Percentiles rank a stretch among this genome's conserved stretches.
Conservation (phyloP, 2,797 vertebrate genomes). For the Eurystomus glaucurus region DNA sequence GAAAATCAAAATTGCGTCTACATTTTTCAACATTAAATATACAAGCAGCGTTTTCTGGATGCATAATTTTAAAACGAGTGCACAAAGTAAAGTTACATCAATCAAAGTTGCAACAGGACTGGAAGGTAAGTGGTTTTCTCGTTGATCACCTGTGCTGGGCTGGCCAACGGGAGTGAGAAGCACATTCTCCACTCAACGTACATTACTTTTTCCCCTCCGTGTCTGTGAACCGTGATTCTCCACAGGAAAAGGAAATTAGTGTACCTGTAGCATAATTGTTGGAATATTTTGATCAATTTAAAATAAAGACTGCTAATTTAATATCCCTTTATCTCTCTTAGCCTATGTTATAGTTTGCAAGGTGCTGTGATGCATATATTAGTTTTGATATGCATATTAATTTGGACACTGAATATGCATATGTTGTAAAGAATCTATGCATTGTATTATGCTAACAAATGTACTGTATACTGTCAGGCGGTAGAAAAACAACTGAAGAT, state of each 20-base stretch:
- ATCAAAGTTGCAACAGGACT: neutral
- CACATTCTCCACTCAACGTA: neutral
- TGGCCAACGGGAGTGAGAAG: neutral
- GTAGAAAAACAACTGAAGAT: conserved; percentile 79
- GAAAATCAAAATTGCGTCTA: neutral
- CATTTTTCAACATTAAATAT: neutral
- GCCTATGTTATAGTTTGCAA: conserved; percentile 12
- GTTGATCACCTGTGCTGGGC: neutral
- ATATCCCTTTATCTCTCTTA: conserved; percentile 16
- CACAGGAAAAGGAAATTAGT: conserved; percentile 18
- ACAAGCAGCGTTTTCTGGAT: neutral
- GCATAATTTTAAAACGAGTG: fast-evolving
- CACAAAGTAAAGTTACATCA: neutral
- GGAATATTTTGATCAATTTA: conserved; percentile 51
- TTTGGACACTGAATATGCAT: neutral
- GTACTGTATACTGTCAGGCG: conserved; percentile 78
- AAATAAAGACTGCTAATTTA: neutral
- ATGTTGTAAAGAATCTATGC: neutral
- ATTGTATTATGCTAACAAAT: neutral
- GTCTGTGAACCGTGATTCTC: neutral
- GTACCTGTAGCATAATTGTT: conserved; percentile 9
- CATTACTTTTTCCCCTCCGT: neutral
- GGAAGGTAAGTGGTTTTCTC: neutral
- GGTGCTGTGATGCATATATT: conserved; percentile 44
- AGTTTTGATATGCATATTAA: conserved; percentile 38